phyloP scores from a whole-genome alignment of 2,888 invertebrate genomes.

The Pilophorus perplexus region DNA sequence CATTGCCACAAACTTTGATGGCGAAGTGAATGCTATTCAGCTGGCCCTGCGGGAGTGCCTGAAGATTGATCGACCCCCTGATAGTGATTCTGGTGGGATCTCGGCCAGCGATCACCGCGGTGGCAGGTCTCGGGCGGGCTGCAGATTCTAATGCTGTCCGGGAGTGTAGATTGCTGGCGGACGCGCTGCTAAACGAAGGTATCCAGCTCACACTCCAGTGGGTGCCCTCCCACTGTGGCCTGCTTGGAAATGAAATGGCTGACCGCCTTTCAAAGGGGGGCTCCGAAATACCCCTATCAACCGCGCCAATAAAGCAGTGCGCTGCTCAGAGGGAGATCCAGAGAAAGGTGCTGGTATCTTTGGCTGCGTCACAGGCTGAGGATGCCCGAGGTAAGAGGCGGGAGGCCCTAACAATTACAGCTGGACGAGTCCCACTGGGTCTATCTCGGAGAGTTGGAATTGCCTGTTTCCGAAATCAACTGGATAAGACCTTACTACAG shows the following conservation, averaged over 20 bases:
- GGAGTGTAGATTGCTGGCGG: conserved; percentile 2
- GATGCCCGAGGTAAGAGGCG: no score
- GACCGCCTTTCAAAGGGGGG: conserved; percentile 3
- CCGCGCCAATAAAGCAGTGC: background rate
- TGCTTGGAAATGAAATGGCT: background rate
- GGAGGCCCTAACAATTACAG: no score
- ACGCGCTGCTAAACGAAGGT: background rate
- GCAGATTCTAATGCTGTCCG: background rate
- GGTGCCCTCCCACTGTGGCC: no score
- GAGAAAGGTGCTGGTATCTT: background rate
- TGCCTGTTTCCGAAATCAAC: background rate
- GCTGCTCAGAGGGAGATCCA: no score
- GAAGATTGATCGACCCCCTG: background rate
- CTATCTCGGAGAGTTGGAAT: no score
- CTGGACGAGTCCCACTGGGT: no score
- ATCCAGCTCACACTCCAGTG: background rate
- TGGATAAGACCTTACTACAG: background rate
- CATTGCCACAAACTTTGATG: background rate
- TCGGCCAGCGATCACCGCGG: no score
- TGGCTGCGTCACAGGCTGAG: background rate
- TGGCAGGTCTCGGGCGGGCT: no score
- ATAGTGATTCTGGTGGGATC: background rate
- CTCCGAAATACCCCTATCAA: background rate
- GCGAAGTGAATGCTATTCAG: background rate
- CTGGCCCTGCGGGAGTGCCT: background rate